Evolutionary conservation across 2,113 vertebrate species (phyloP).

Genomic region (Semicossyphus pulcher): DNA sequence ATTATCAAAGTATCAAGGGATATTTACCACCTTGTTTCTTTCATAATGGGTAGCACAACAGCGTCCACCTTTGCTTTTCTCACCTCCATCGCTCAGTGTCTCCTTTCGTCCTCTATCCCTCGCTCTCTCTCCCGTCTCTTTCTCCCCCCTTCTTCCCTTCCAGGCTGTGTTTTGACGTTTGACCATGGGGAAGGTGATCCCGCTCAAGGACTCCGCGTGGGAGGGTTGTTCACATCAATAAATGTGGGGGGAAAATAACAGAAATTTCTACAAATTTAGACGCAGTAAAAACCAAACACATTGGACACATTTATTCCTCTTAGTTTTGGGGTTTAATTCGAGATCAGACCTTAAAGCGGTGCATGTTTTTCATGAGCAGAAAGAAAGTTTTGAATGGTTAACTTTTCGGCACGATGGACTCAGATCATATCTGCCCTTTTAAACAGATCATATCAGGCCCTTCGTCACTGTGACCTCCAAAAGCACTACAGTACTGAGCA

Average conservation of each 20-base stretch:
- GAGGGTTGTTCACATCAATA: constrained; percentile 8
- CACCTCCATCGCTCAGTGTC: constrained; percentile 23
- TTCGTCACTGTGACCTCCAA: constrained; percentile 61
- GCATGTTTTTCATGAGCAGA: neutral
- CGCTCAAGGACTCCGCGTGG: constrained; percentile 35
- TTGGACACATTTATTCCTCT: neutral
- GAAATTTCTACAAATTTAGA: neutral
- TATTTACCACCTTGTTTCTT: constrained; percentile 12
- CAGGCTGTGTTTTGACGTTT: constrained; percentile 36
- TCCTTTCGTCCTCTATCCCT: constrained; percentile 46
- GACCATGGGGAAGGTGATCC: constrained; percentile 44
- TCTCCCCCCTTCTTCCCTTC: neutral
- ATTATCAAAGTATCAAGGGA: neutral
- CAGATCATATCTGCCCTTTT: constrained; percentile 54
- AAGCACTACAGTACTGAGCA: constrained; percentile 52
- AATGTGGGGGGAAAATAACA: constrained; percentile 14
- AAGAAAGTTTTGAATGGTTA: constrained; percentile 21
- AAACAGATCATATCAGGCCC: constrained; percentile 45
- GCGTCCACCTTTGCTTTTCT: constrained; percentile 12
- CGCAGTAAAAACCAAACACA: neutral
- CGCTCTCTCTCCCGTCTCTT: neutral
- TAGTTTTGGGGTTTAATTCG: neutral
- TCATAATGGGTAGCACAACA: constrained; percentile 11
- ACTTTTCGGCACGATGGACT: constrained; percentile 18
- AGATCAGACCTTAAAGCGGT: constrained; percentile 4